phyloP scores from a whole-genome alignment of 2,113 vertebrate genomes.

The Pelvicachromis taeniatus region DNA sequence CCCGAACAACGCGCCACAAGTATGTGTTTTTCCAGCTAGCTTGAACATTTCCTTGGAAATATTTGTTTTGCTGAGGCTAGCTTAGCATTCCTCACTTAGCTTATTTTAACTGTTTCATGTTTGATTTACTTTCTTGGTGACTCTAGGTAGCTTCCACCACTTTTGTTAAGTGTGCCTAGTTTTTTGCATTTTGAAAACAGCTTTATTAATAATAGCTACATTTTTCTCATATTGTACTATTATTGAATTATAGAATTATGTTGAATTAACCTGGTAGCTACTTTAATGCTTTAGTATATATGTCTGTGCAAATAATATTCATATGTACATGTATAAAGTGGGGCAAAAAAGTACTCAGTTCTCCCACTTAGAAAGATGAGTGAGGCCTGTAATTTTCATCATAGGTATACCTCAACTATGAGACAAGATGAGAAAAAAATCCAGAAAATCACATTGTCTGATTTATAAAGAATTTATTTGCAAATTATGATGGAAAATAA shows the following conservation, averaged over 20 bases:
- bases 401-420: too few relatives aligned
- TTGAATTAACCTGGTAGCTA: not conserved
- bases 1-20: not conserved
- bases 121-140: not conserved
- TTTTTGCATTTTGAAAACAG: not conserved
- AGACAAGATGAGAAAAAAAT: too few relatives aligned
- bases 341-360: too few relatives aligned
- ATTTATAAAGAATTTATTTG: too few relatives aligned
- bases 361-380: too few relatives aligned
- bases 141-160: not conserved
- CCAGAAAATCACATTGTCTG: too few relatives aligned
- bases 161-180: not conserved
- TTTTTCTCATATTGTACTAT: not conserved
- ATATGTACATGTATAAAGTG: not conserved
- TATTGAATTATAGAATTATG: not conserved
- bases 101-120: not conserved
- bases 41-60: not conserved
- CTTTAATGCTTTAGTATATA: not conserved
- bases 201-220: constrained; percentile 3
- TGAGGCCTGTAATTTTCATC: too few relatives aligned
- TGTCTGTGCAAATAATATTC: not conserved
- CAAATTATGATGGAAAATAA: too few relatives aligned
- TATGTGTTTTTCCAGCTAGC: not conserved
- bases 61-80: not conserved
- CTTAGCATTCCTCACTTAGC: not conserved